Evolutionary conservation across 2,888 invertebrate species (phyloP), one percentile per base, ranked within the genome.

Genomic region (Thumatha senex): DNA sequence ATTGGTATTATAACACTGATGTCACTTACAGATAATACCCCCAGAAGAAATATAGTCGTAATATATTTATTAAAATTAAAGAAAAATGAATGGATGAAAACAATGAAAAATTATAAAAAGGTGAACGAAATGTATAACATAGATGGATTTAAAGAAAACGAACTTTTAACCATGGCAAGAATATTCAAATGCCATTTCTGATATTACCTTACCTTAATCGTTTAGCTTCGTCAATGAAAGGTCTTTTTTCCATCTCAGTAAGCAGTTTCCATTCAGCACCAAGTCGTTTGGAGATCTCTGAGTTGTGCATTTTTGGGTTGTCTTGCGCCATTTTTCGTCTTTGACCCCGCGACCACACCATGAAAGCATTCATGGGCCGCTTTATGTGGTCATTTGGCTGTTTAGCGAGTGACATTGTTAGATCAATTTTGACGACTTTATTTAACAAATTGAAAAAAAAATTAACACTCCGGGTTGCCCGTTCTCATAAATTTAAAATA

Each of bases 241-340:
- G 97, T 54, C 97, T 86, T 75, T 97, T 97, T 80, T 97, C 96
- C 78, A 94, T 93, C 80, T 97, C 97, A 34, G 95, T 95, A 50
- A 97, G 92, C 68, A 96, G 90, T 80, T 97, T 97, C 97, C 97
- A 97, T 82, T 97, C 97, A 0, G 96, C 96, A 0, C 96, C 96
- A 33, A 98, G 92, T 59, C 97, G 87, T 82, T 97, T 97, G 50
- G 96, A 96, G 65, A 97, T 97, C 85, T 97, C 97, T 0, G 96
- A 97, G 80, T 97, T 97, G 89, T 97, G 97, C 97, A 97, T 97
- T 86, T 97, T 97, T 0, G 97, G 97, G 81, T 97, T 97, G 72
- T 98, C 97, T 78, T 97, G 97, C 0, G 97, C 97, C 96, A 98
- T 98, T 89, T 97, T 97, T 63, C 97, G 90, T 53, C 97, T 84